phyloP scores from a whole-genome alignment of 2,888 invertebrate species.

The Lasiommata megera region DNA sequence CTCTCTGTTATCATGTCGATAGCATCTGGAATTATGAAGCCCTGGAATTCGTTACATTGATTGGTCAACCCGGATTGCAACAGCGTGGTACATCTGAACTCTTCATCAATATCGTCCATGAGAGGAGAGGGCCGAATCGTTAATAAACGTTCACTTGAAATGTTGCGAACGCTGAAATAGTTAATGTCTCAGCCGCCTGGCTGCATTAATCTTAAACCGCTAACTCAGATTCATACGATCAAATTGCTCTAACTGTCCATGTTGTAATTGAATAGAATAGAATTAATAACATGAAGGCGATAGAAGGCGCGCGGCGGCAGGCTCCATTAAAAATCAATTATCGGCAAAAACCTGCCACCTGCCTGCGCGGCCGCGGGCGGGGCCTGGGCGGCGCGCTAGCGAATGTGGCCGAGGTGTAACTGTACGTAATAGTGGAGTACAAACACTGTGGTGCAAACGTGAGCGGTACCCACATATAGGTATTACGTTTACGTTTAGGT shows the following conservation, averaged over 20 bases:
- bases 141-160: no score
- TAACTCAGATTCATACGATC: background rate
- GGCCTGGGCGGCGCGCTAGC: background rate
- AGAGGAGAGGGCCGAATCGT: no score
- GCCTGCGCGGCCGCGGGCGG: constrained; percentile 27
- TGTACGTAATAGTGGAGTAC: background rate
- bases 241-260: constrained; percentile 6
- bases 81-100: no score
- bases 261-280: constrained; percentile 20
- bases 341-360: constrained; percentile 35
- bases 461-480: no score
- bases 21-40: no score
- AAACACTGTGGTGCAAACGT: background rate
- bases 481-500: no score
- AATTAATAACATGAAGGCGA: constrained; percentile 14
- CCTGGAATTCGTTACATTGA: no score
- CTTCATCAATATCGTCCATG: no score
- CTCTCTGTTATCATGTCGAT: no score
- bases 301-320: constrained; percentile 18
- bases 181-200: background rate
- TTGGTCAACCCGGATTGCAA: no score
- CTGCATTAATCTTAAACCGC: background rate
- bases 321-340: constrained; percentile 46
- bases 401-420: background rate
- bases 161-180: no score